Evolutionary conservation across 2,113 vertebrate genomes (phyloP).

Genomic region (Chlorodrepanis virens): DNA sequence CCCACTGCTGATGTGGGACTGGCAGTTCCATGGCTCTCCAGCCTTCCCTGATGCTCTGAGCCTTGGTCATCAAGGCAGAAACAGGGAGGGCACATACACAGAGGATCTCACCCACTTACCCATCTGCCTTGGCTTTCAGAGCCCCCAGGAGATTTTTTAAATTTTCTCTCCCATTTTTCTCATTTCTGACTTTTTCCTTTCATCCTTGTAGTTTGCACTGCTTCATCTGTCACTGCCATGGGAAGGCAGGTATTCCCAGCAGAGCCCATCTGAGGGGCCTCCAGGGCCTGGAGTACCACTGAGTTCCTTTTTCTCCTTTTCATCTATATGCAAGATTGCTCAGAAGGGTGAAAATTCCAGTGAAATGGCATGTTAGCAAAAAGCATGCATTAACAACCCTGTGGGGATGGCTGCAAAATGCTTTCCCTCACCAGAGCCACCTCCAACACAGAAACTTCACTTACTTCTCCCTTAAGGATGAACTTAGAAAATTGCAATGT

Average conservation of each 20-base stretch:
- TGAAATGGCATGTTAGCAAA: conserved; percentile 14
- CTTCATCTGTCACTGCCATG: not conserved
- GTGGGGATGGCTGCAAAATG: conserved; percentile 25
- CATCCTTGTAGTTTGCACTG: not conserved
- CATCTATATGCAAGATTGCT: not conserved
- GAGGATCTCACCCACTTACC: not conserved
- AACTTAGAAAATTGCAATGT: not conserved
- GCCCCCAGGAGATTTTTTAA: not conserved
- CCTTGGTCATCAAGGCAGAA: not conserved
- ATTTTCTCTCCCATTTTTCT: not conserved
- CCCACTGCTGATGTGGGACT: not conserved
- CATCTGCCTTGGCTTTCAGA: not conserved
- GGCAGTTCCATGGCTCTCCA: not conserved
- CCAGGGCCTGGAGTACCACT: not conserved
- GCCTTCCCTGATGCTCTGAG: not conserved
- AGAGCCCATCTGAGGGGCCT: not conserved
- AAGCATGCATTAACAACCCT: not conserved
- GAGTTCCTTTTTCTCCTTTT: not conserved
- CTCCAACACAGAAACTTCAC: not conserved
- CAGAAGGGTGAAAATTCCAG: conserved; percentile 43
- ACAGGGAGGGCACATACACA: accelerated
- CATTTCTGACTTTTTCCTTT: not conserved
- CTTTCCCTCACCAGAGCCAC: not conserved
- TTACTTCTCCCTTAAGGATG: not conserved
- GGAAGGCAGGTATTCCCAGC: not conserved